Base-by-base conservation (phyloP, 2,797 vertebrate genomes). In the Sebastes baramenuke region DNA sequence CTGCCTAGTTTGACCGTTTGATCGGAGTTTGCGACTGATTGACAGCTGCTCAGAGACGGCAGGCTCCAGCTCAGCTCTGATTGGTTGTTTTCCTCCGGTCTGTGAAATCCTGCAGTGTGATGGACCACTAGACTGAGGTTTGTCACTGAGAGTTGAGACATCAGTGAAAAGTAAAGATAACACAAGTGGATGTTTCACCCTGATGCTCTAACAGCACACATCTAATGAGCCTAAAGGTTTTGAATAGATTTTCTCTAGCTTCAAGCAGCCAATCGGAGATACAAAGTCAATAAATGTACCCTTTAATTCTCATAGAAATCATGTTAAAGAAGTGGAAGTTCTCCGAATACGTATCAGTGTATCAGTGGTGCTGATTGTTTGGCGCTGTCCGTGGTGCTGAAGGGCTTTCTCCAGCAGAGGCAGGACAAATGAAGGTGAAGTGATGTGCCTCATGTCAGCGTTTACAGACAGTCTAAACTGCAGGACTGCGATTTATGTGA, bases 321-420 rank as follows among this genome's bases (percentile, higher is more conserved):
- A 11, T 9, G 36, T 16, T 16, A 16, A 46, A 24, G 24, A 72
- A 7, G 32, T 3, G 7, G 4, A 74, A 2, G 6, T 27, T 61
- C 34, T 49, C 11, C 14, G 46, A n/a, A 52, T 36, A 67, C 3
- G 1, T 16, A 46, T 46, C 42, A 46, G 54, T 4, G 2, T 4
- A 34, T 65, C 5, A 20, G 18, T 38, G 55, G 58, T 22, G 64
- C 42, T 16, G 71, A 11, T 34, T 13, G 14, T 4, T 8, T 66
- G 77, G n/a, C 42, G 36, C 87, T 89, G 80, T 85, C 87, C 74
- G 1, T 67, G 90, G 91, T 89, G 68, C 93, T 92, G 89, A 90
- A 90, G 12, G 56, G 18, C 42, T 78, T 49, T 36, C 30, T 36
- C 2, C 22, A 6, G 20, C 72, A 68, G 65, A 77, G 54, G 52